Base-by-base conservation (phyloP, 2,797 vertebrate genomes). In the Telmatherina bonti region DNA sequence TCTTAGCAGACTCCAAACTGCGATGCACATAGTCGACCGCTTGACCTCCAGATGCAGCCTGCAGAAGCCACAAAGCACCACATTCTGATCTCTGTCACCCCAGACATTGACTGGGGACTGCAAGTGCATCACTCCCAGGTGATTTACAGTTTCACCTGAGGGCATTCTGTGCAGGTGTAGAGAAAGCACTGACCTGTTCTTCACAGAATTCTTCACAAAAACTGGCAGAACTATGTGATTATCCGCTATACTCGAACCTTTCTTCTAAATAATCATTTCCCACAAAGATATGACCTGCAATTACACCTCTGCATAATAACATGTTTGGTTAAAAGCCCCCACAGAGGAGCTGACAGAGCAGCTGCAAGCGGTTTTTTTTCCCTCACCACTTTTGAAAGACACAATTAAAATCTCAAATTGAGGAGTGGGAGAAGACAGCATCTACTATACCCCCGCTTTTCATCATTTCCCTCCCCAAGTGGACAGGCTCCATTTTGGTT, bases 401-500 rank as follows among this genome's bases (percentile, higher is more conserved):
- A 58, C 64, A 79, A 79, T 76, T 77, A 87, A 82, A 78, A 75
- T 49, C 18, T 62, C 16, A 58, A 67, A 57, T 38, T 74, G 24
- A 72, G 33, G 41, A 59, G 22, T 9, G 10, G 12, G 29, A 36
- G 24, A 27, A 8, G 4, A 51, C 64, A 57, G 30, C 59, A 1
- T 27, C 26, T 67, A 9, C 18, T 57, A 15, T 10, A 3, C 9
- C 12, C 49, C 38, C 1, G 15, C 18, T 18, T 54, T 31, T 12
- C 22, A 35, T 33, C 27, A 24, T 54, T 33, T 33, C 20, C n/a
- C 24, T 53, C 35, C 55, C 41, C 36, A 36, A 76, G 77, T 70
- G 82, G 78, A 82, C 52, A 22, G 56, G 70, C 75, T 89, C 72
- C 82, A 76, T 86, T 71, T 79, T 71, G 68, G 79, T 85, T 64